A percentile compares a stretch with the other conserved stretches of the same genome.
Evolutionary conservation across 2,888 invertebrate species (phyloP).

Genomic region (Prenolepis imparis): DNA sequence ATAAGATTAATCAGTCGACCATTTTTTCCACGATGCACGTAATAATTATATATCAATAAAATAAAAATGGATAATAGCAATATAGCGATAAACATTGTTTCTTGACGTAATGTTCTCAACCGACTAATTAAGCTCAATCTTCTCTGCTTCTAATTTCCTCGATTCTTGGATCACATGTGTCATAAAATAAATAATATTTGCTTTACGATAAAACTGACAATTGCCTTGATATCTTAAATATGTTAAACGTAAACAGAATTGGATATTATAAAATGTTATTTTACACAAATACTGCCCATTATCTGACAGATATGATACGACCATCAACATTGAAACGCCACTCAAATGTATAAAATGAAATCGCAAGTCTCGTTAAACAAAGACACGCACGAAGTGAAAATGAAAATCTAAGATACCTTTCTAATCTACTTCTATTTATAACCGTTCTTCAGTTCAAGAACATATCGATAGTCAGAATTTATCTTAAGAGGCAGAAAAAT

Average conservation of each 20-base stretch:
- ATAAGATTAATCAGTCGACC: background rate
- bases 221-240: no score
- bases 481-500: background rate
- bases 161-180: background rate
- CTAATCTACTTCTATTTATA: no score
- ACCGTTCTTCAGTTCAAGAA: background rate
- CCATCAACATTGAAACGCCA: no score
- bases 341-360: background rate
- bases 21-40: background rate
- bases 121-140: background rate
- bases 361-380: background rate
- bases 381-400: background rate
- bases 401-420: background rate
- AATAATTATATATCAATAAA: background rate
- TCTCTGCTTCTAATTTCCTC: background rate
- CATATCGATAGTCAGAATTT: fast-evolving
- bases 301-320: no score
- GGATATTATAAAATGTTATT: no score
- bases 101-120: background rate
- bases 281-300: no score
- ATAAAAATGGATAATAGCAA: background rate
- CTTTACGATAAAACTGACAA: background rate
- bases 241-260: no score
- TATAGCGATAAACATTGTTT: background rate
- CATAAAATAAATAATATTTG: no score